Percentiles rank a stretch among this genome's conserved stretches.
Evolutionary conservation across 2,113 vertebrate genomes (phyloP).

Genomic region (Hemiprocne comata): DNA sequence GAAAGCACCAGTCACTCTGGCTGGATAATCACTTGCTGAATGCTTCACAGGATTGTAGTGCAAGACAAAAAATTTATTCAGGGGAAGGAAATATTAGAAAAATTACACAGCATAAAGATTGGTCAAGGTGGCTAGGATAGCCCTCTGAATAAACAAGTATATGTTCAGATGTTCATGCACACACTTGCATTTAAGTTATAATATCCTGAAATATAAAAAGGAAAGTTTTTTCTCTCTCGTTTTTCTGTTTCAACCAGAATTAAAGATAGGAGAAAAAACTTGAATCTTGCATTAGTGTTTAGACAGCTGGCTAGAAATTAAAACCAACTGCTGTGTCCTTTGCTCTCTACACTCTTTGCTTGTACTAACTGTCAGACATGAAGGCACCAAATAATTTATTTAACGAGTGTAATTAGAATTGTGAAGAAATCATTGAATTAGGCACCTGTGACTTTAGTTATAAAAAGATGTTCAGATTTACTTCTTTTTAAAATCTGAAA

Average conservation of each 20-base stretch:
- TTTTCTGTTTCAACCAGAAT: neutral
- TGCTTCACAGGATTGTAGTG: neutral
- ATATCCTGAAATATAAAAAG: neutral
- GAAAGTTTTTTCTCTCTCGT: neutral
- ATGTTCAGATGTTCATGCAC: neutral
- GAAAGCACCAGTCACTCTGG: neutral
- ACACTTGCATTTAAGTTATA: neutral
- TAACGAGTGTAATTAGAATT: conserved; percentile 43
- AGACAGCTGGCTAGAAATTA: conserved; percentile 31
- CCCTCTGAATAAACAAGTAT: neutral
- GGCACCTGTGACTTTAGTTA: neutral
- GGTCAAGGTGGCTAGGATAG: neutral
- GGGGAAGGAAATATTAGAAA: neutral
- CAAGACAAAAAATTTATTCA: neutral
- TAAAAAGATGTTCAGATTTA: neutral
- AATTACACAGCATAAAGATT: neutral
- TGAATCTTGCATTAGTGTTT: neutral
- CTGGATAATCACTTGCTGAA: neutral
- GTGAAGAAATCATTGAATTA: conserved; percentile 20
- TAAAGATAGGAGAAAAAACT: neutral
- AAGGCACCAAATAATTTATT: conserved; percentile 12
- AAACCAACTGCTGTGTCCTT: conserved; percentile 26
- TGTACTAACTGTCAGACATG: conserved; percentile 2
- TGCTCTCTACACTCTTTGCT: neutral
- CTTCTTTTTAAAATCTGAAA: neutral